phyloP scores from a whole-genome alignment of 2,888 invertebrate genomes.

The Brenthis daphne region DNA sequence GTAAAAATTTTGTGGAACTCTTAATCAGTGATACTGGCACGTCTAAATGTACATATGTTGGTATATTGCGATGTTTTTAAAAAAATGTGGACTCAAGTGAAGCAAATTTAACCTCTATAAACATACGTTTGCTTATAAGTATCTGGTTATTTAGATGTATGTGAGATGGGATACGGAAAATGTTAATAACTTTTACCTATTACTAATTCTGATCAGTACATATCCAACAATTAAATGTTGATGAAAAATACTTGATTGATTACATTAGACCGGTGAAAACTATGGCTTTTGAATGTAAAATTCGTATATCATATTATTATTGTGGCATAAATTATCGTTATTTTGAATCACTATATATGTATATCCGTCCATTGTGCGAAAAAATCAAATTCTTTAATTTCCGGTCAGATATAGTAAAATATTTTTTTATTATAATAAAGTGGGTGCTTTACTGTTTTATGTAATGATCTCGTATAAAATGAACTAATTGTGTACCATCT shows the following conservation, averaged over 20 bases:
- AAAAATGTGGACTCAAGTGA: conserved; percentile 7
- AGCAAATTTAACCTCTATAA: too few species aligned
- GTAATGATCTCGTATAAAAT: conserved; percentile 17
- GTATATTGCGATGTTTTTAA: conserved; percentile 13
- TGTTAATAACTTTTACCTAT: neutral
- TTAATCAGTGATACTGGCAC: conserved; percentile 35
- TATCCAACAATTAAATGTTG: neutral
- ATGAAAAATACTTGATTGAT: neutral
- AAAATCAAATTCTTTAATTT: conserved; percentile 9
- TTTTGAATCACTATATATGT: conserved; percentile 9
- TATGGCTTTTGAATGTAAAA: neutral
- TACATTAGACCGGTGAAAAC: neutral
- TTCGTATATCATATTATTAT: neutral
- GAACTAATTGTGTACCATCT: neutral
- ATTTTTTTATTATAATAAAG: neutral
- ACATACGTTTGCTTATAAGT: too few species aligned
- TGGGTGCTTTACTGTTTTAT: neutral
- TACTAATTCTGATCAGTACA: neutral
- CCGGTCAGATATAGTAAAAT: neutral
- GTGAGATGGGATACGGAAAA: neutral
- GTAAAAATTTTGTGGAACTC: conserved; percentile 38
- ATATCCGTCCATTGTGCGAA: conserved; percentile 33
- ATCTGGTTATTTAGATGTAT: neutral
- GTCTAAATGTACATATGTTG: conserved; percentile 14
- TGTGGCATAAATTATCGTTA: conserved; percentile 8